Evolutionary conservation across 64 coral and sea anemone genomes (phyloP), one percentile per base, ranked within the genome.

Genomic region (Dendrophyllia cribrosa): DNA sequence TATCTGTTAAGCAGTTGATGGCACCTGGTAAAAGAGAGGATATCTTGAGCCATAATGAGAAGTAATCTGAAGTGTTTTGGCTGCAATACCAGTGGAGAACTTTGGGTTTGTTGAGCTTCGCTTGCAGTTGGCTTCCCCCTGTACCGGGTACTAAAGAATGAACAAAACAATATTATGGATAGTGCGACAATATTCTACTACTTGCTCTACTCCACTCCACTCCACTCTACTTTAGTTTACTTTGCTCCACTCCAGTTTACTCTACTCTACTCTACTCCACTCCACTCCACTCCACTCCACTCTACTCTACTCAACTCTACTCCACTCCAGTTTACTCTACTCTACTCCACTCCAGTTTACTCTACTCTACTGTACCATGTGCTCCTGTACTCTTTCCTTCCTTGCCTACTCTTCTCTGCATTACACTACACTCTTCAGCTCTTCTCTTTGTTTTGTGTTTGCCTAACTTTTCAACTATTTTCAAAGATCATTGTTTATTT

Each of bases 51-150:
- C 91, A 93, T 15, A 93, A 78, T 7, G 91, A 87, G 50, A 87
- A 93, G 83, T 72, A 93, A 62, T 60, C 67, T 4, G 71, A 77
- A 10, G 81, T 86, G 21, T 83, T 87, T 44, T 58, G 50, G 74
- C 62, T 64, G 55, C 91, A 93, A n/a, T 93, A 93, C 91, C 91
- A 93, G 22, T 93, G 91, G 0, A 1, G 16, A 22, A 19, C 64
- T 34, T 14, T 24, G 4, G 91, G 82, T 20, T 87, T 93, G 74
- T 93, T 87, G 16, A 93, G 91, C 22, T 93, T 93, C 22, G 83
- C 91, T 87, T 93, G 70, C 2, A 93, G 80, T 34, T 93, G 91
- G 24, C 82, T 87, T 49, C 91, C 91, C 0, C 82, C 91, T 52
- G 91, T 78, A 10, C 91, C 91, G 5, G 91, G 91, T 51, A 93